Base-by-base conservation (phyloP, 2,888 invertebrate genomes). In the Andrena camellia region DNA sequence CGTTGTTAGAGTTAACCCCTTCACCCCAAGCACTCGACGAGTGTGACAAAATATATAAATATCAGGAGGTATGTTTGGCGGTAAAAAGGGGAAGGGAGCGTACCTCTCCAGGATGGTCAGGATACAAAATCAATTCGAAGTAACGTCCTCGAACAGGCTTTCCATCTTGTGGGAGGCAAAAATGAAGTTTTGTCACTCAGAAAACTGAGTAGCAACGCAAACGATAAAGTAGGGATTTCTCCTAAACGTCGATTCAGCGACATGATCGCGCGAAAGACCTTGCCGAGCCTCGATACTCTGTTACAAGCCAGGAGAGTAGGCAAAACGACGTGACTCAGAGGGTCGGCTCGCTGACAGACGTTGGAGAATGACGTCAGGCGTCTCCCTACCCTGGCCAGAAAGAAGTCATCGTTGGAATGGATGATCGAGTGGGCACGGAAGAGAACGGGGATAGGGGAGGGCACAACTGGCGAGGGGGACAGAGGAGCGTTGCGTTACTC, bases 351-450 rank as follows among this genome's bases (percentile, higher is more conserved):
- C 90, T 88, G 86, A 87, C 87, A 89, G 90, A 88, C 90, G 89
- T 88, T 82, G 85, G 84, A 83, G 89, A 89, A 91, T 93, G 93
- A 93, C 93, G 93, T 93, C 93, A 93, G 89, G 78, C 85, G 52
- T 86, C 85, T 91, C 90, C 92, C 89, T 88, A 86, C 88, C 72
- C 62, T 57, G 23, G 70, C 66, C 70, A 89, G 86, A 88, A 91
- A 90, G 88, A 92, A 93, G 91, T 92, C 92, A 92, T 92, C 92
- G 90, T 90, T 83, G 87, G 88, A 91, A 90, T 89, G 88, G 89
- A 90, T 83, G 84, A 83, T 86, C 83, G 84, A 84, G 85, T 84
- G 75, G 83, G 86, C 79, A 83, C 77, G 79, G 66, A 62, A 76
- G 70, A 76, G 77, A 63, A 81, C 69, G 83, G 57, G 57, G 20